phyloP scores from a whole-genome alignment of 2,113 vertebrate genomes.

The Mobula hypostoma region DNA sequence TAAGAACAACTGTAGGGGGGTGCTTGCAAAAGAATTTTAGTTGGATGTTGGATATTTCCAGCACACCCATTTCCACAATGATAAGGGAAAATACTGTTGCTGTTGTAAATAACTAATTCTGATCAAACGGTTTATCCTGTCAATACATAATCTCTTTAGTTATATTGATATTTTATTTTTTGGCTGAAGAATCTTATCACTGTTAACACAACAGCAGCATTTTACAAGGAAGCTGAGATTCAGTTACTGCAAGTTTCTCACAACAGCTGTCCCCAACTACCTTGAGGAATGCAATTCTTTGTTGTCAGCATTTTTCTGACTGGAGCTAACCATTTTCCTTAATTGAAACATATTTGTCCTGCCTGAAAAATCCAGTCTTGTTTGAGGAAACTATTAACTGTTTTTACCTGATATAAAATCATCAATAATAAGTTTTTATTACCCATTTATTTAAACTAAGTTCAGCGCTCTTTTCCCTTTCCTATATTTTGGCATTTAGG shows the following conservation, averaged over 20 bases:
- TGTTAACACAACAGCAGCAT: background rate
- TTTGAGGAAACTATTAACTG: slow-evolving; percentile 6
- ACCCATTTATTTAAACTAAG: background rate
- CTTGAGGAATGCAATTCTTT: background rate
- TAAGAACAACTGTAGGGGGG: background rate
- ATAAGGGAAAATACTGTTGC: background rate
- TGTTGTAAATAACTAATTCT: background rate
- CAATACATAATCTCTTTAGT: background rate
- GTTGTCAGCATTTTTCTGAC: background rate
- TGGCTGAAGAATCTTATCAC: background rate
- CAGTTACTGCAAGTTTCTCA: background rate
- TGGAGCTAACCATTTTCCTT: background rate
- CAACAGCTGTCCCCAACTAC: background rate
- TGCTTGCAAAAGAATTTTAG: background rate
- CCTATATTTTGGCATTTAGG: background rate
- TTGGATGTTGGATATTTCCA: background rate
- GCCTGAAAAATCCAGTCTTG: background rate
- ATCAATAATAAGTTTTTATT: background rate
- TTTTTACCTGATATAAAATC: background rate
- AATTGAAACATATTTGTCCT: background rate
- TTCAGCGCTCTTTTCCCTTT: background rate
- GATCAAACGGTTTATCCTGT: background rate
- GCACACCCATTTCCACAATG: background rate
- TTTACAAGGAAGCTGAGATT: background rate
- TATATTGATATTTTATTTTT: background rate